Evolutionary conservation across 2,797 vertebrate genomes (phyloP).

Genomic region (Ciconia nigra): DNA sequence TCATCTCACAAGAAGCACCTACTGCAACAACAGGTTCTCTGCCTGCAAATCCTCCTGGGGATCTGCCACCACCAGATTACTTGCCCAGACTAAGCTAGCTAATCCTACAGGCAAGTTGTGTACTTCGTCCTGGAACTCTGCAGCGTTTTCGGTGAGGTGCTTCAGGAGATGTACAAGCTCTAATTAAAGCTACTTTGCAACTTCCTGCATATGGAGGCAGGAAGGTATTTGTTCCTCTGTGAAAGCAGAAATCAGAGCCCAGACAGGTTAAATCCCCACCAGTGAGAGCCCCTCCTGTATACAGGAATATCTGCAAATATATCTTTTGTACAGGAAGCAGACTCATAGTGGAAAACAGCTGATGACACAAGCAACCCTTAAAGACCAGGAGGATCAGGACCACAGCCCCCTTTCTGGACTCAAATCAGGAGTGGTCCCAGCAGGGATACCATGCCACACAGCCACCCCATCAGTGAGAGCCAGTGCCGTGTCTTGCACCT

Average conservation of each 20-base stretch:
- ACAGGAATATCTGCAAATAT: neutral
- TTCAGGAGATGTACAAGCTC: neutral
- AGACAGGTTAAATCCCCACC: neutral
- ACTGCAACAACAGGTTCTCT: neutral
- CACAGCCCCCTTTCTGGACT: neutral
- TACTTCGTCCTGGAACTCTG: neutral
- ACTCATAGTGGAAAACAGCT: neutral
- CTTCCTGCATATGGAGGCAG: neutral
- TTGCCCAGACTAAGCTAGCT: constrained; percentile 8
- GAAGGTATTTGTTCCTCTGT: neutral
- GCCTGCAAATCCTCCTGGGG: constrained; percentile 24
- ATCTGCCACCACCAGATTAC: constrained; percentile 49
- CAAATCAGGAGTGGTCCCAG: neutral
- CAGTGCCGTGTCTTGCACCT: accelerated
- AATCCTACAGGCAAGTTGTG: neutral
- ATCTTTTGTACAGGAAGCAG: accelerated
- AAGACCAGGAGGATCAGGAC: neutral
- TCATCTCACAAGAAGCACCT: neutral
- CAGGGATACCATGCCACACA: neutral
- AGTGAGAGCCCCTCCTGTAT: neutral
- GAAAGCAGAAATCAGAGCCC: neutral
- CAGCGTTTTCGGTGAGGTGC: neutral
- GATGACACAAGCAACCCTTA: neutral
- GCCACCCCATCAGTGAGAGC: neutral
- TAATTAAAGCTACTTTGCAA: constrained; percentile 4